These are phyloP conservation scores for Diabrotica virgifera DNA, from an alignment of 1,140 invertebrate genomes.

Conservation along the genomic window DNA sequence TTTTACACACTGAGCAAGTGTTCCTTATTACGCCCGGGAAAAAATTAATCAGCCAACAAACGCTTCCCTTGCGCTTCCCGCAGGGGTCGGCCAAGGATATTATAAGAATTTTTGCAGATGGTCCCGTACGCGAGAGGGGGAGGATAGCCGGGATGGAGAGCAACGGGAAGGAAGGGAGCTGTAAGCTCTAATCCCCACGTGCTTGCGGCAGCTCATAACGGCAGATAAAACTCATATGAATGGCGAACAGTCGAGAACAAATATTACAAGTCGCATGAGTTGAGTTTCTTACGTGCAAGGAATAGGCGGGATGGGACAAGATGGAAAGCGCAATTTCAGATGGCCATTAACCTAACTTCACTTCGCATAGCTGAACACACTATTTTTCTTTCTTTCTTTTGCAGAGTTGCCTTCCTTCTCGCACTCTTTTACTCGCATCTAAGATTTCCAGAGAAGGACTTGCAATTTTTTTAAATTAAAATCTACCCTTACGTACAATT, in stretches of 20 bases:
- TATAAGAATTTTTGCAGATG: constrained; percentile 30
- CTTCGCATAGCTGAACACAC: constrained; percentile 44
- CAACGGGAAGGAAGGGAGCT: constrained; percentile 20
- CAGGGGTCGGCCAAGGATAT: constrained; percentile 15
- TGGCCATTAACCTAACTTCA: constrained; percentile 46
- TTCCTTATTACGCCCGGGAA: constrained; percentile 1
- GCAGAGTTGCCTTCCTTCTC: constrained; percentile 9
- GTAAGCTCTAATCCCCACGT: constrained; percentile 40
- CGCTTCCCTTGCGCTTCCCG: constrained; percentile 1
- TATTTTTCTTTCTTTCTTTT: constrained; percentile 39
- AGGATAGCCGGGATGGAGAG: not conserved
- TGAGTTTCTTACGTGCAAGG: constrained; percentile 48
- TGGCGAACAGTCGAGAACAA: constrained; percentile 44
- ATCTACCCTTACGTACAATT: no score
- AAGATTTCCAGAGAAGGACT: not conserved
- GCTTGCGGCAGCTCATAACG: constrained; percentile 40
- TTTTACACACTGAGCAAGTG: not conserved
- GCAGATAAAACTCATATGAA: constrained; percentile 45
- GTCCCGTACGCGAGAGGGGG: constrained; percentile 18
- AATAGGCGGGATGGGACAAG: constrained; percentile 47
- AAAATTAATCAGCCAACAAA: constrained; percentile 3
- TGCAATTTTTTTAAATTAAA: not conserved
- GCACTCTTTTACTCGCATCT: constrained; percentile 4
- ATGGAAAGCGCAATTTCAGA: constrained; percentile 47
- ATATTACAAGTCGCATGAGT: constrained; percentile 48